Base-by-base conservation (phyloP, 2,113 vertebrate species). In the Lepus europaeus region DNA sequence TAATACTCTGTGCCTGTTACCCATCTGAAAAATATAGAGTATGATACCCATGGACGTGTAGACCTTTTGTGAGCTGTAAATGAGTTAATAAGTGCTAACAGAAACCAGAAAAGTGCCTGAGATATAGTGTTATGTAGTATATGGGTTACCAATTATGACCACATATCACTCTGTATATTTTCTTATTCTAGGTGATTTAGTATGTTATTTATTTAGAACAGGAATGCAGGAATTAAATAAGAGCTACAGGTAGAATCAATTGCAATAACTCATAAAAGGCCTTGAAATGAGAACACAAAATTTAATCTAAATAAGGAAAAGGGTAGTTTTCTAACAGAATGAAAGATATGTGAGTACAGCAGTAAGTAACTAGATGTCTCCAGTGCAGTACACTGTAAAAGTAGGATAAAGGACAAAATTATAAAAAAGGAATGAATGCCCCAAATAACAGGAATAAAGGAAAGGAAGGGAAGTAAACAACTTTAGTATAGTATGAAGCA, bases 231-330 rank as follows among this genome's bases (percentile, higher is more conserved):
- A 89, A 88, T 89, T 69, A 78, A 94, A 93, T 25, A 89, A 94
- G 51, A 9, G 9, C 12, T 53, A 91, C 22, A 80, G 31, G 45
- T 9, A 90, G 10, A 93, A 76, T 64, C 4, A 87, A 95, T 17
- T 74, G 78, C 77, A 80, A 84, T 66, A 61, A 95, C 5, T 68
- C n/a, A 64, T 76, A 56, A 91, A 79, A 16, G 77, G 3, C 17
- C 13, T 78, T 86, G 59, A 94, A 76, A 27, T 84, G 22, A 94
- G 31, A 83, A 93, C 5, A 63, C 17, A 6, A 82, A n/a, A 7
- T 64, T 82, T 89, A 87, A 90, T 81, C 33, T 64, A 93, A 77
- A 39, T 66, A 69, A 91, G 23, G 33, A 78, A 81, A 91, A 85
- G 4, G 16, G 6, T 51, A 84, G 61, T 76, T 39, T 9, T 25